Conservation (phyloP, 2,797 vertebrate species). For the Rousettus madagascariensis region DNA sequence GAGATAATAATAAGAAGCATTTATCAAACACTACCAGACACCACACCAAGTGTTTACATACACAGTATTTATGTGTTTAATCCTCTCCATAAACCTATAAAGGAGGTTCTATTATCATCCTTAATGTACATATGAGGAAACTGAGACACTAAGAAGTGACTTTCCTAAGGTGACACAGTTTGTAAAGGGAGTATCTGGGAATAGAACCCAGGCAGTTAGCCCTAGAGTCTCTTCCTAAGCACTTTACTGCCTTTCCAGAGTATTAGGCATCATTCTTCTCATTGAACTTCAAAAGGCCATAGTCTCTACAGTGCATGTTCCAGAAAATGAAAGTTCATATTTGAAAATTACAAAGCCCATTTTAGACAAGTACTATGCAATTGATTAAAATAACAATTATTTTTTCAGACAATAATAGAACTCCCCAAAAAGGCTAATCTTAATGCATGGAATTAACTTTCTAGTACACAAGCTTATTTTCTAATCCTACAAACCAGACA, state of each 20-base stretch:
- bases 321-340: background rate
- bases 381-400: slow-evolving; percentile 46
- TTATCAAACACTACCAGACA: background rate
- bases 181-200: background rate
- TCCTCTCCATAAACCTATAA: background rate
- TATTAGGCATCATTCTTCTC: background rate
- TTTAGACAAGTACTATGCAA: background rate
- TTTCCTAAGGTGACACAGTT: background rate
- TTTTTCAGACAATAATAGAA: slow-evolving; percentile 56
- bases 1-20: background rate
- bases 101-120: background rate
- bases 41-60: background rate
- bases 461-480: slow-evolving; percentile 42
- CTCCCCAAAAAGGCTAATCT: slow-evolving; percentile 17
- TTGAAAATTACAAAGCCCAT: slow-evolving; percentile 34
- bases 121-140: background rate
- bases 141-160: background rate
- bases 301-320: background rate
- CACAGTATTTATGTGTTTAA: background rate
- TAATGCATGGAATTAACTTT: slow-evolving; percentile 44
- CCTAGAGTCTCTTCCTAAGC: background rate
- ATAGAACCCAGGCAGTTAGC: background rate
- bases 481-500: slow-evolving; percentile 59
- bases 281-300: background rate
- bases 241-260: background rate